These are phyloP conservation scores for Hylaeus volcanicus DNA, from an alignment of 1,140 invertebrate species.

Conservation along the genomic window DNA sequence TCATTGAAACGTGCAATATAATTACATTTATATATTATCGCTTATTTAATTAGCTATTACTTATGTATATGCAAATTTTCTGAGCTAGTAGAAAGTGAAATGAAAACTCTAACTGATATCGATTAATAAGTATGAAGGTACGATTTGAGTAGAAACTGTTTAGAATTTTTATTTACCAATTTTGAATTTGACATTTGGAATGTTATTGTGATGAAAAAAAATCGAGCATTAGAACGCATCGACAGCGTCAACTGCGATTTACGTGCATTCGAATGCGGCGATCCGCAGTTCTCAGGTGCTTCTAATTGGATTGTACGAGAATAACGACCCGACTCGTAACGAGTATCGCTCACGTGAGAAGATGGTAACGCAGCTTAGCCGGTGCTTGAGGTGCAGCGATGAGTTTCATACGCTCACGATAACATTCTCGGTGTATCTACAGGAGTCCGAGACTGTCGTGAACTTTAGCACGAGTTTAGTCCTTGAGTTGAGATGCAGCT, in stretches of 20 bases:
- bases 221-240: background rate
- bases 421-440: background rate
- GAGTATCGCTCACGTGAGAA: constrained; percentile 34
- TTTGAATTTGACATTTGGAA: constrained; percentile 22
- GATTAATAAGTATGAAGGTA: background rate
- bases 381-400: constrained; percentile 17
- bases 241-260: constrained; percentile 8
- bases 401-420: constrained; percentile 23
- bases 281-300: constrained; percentile 39
- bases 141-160: too few relatives aligned
- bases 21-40: background rate
- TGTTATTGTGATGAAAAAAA: background rate
- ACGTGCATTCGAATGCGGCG: constrained; percentile 34
- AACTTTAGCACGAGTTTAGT: constrained; percentile 59
- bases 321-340: constrained; percentile 42
- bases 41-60: background rate
- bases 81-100: background rate
- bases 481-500: constrained; percentile 56
- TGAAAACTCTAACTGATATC: background rate
- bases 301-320: constrained; percentile 50
- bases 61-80: background rate
- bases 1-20: background rate
- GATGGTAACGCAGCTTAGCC: constrained; percentile 23
- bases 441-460: constrained; percentile 40
- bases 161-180: too few relatives aligned